A percentile compares a stretch with the other conserved stretches of the same genome.
Conservation (phyloP, 2,113 vertebrate species). For the Archocentrus centrarchus region DNA sequence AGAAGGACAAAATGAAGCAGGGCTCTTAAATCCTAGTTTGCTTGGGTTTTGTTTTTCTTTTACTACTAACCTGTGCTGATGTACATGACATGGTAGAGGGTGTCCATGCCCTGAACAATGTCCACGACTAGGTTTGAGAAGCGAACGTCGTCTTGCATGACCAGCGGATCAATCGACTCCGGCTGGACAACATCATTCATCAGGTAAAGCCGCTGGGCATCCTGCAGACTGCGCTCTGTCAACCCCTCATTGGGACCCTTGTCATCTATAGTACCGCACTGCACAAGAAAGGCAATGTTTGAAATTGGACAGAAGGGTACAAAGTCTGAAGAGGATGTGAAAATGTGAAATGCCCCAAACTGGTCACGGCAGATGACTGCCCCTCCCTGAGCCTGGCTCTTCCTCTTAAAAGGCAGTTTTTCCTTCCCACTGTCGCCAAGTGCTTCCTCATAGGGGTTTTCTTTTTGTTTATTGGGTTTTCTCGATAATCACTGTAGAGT, state of each 20-base stretch:
- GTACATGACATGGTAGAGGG: slow-evolving; percentile 96
- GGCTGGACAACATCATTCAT: slow-evolving; percentile 99
- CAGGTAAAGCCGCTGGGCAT: slow-evolving; percentile 94
- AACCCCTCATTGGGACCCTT: slow-evolving; percentile 91
- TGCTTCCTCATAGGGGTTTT: no score
- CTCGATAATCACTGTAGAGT: no score
- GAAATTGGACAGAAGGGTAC: not conserved
- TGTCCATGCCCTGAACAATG: slow-evolving; percentile 96
- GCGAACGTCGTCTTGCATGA: slow-evolving; percentile 94
- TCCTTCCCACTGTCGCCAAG: no score
- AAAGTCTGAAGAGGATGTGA: not conserved
- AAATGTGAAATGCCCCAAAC: not conserved
- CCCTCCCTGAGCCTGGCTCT: no score
- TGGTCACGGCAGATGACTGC: no score
- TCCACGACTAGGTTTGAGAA: slow-evolving; percentile 96
- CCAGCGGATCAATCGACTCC: slow-evolving; percentile 89
- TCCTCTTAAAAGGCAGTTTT: no score
- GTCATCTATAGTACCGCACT: slow-evolving; percentile 93
- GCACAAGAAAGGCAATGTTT: not conserved
- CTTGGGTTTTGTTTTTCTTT: not conserved
- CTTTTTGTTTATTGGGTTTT: no score
- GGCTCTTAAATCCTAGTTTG: not conserved
- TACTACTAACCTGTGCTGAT: slow-evolving; percentile 91
- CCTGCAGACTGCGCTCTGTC: slow-evolving; percentile 96
- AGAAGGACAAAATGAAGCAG: not conserved